Evolutionary conservation across 2,888 invertebrate genomes (phyloP), one percentile per base, ranked within the genome.

Genomic region (Dryomyza anilis): DNA sequence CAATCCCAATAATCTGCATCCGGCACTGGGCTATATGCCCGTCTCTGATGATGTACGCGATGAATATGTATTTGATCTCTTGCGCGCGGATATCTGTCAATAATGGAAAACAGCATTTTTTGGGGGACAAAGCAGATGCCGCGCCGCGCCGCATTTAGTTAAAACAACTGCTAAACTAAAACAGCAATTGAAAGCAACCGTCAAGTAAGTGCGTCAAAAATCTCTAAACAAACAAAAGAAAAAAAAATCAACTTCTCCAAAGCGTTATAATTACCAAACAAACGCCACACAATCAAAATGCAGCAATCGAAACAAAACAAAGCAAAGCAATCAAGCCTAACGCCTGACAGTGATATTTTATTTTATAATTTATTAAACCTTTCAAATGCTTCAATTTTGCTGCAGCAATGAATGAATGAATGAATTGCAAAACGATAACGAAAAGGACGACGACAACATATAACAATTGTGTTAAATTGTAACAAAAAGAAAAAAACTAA

Each of bases 41-140:
- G 77, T 79, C n/a, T 74, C 80, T 52, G 79, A 80, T 69, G 78
- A 82, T 65, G 72, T 78, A 59, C 81, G 81, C 64, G 80, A 83
- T 72, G 78, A 82, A 72, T 83, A 76, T 67, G 78, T 83, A 60
- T 79, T 81, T 70, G 79, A 82, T 71, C 70, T 81, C 73, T 72
- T 83, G 70, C 79, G 82, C 64, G 73, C 78, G 65, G 83, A 83
- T 75, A 72, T 83, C 48, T 72, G 69, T 65, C 70, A 75, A 50
- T 79, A 74, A 70, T 62, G 52, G 39, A 61, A 63, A 61, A 45
- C 50, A 67, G 39, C n/a, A n/a, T n/a, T n/a, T n/a, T n/a, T 63
- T 63, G 59, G 55, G 63, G 36, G 62, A 62, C 57, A 43, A 29
- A 56, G 56, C 30, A 61, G 55, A 23, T 39, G 10, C 29, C 30